Percentiles rank a stretch among this genome's conserved stretches.
These are phyloP conservation scores for Sciurus carolinensis DNA, from an alignment of 2,797 vertebrate species.

Conservation along the genomic window DNA sequence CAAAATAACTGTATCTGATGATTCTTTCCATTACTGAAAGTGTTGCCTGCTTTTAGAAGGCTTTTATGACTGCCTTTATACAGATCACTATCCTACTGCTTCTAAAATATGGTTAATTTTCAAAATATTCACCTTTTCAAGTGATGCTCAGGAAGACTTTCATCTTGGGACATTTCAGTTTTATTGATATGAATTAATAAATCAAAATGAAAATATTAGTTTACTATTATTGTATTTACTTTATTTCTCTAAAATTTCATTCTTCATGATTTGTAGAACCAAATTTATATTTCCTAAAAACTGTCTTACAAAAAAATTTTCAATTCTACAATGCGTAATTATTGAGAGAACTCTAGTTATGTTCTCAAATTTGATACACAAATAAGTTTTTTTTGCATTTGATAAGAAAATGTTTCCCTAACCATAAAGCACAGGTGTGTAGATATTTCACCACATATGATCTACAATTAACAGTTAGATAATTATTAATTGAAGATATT, in stretches of 20 bases:
- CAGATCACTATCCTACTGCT: background rate
- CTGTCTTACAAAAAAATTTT: background rate
- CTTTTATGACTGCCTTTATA: background rate
- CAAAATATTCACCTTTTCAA: conserved; percentile 8
- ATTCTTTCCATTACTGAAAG: background rate
- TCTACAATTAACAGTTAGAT: background rate
- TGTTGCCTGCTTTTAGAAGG: background rate
- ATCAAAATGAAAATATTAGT: background rate
- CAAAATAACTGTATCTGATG: background rate
- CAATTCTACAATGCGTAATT: background rate
- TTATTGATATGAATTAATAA: conserved; percentile 6
- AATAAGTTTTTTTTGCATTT: background rate
- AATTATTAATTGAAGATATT: conserved; percentile 20
- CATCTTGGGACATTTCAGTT: background rate
- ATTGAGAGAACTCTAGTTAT: background rate
- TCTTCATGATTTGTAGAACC: background rate
- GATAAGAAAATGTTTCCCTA: background rate
- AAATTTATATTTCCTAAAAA: background rate
- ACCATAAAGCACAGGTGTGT: background rate
- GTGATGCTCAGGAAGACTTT: background rate
- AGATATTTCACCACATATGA: background rate
- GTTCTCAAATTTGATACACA: background rate
- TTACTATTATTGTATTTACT: background rate
- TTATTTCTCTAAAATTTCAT: conserved; percentile 15
- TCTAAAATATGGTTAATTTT: conserved; percentile 40